Evolutionary conservation across 2,888 invertebrate species (phyloP), one percentile per base, ranked within the genome.

Genomic region (Acleris emargana): DNA sequence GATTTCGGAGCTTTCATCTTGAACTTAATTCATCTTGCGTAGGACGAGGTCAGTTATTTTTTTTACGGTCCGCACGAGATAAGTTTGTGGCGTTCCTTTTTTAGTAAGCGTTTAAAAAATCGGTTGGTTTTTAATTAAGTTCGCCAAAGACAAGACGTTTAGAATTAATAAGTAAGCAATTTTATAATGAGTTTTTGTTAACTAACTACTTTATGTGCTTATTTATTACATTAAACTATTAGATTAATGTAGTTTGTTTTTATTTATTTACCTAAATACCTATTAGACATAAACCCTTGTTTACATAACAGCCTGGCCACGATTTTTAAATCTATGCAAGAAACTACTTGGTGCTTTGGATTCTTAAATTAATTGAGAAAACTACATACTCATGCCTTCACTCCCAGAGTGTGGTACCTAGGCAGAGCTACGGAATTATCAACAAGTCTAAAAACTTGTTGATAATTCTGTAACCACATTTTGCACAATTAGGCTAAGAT

Each of bases 221-320:
- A 66, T 66, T 66, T 60, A 66, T 66, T 66, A 61, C 60, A 66
- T 57, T 66, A 57, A 55, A 66, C 55, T 66, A 61, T 66, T 57
- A 45, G 51, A 57, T 18, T 66, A 52, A 57, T 18, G 50, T 18
- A 11, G 1, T 20, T 54, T n/a, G 16, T 50, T 42, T 25, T 59
- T 53, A 32, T 47, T 47, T 22, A 22, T 18, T 17, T 18, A 17
- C 2, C 18, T 9, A 1, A 32, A 32, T 32, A 25, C 25, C 1
- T 25, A 25, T 6, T 25, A 6, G 25, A 25, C 1, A 6, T 25
- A 25, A 7, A 0, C 25, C 6, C 25, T 25, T 25, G 6, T 25
- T 25, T 25, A 25, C 25, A 6, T 25, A 6, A 22, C 22, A 22
- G 22, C 2, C 22, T 22, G 4, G 22, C 22, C 22, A 22, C 4